phyloP scores from a whole-genome alignment of 2,888 invertebrate genomes.

The Amiota mariae region DNA sequence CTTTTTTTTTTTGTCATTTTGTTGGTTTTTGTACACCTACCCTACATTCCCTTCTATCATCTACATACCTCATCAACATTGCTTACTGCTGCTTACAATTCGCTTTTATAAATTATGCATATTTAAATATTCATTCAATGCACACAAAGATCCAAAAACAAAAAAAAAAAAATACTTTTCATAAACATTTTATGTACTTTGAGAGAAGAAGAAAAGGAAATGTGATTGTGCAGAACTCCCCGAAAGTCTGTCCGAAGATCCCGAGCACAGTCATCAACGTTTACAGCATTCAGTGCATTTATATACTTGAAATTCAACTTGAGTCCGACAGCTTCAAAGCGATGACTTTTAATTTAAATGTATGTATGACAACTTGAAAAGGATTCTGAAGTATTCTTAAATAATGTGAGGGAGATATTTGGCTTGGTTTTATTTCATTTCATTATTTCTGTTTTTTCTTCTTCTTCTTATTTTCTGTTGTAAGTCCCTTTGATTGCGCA shows the following conservation, averaged over 20 bases:
- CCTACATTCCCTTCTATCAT: too few relatives aligned
- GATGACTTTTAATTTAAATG: conserved; percentile 2
- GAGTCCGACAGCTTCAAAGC: background rate
- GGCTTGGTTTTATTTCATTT: background rate
- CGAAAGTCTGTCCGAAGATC: too few relatives aligned
- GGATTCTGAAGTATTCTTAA: conserved; percentile 50
- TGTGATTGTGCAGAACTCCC: too few relatives aligned
- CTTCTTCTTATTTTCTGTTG: too few relatives aligned
- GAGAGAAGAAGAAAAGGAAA: too few relatives aligned
- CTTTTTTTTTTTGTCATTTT: too few relatives aligned
- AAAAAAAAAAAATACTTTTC: too few relatives aligned
- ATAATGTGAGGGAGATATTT: background rate
- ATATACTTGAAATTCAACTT: conserved; percentile 4
- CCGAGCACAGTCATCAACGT: background rate
- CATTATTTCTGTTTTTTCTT: background rate
- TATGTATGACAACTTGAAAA: conserved; percentile 43
- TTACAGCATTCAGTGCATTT: conserved; percentile 4
- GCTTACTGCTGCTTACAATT: background rate
- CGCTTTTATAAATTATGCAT: background rate
- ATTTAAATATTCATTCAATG: conserved; percentile 1
- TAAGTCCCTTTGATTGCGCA: too few relatives aligned
- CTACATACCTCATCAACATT: too few relatives aligned
- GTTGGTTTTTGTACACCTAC: too few relatives aligned
- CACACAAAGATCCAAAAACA: background rate
- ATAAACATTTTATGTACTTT: too few relatives aligned